Conservation (phyloP, 2,888 invertebrate genomes). For the Leptinotarsa haldemani region DNA sequence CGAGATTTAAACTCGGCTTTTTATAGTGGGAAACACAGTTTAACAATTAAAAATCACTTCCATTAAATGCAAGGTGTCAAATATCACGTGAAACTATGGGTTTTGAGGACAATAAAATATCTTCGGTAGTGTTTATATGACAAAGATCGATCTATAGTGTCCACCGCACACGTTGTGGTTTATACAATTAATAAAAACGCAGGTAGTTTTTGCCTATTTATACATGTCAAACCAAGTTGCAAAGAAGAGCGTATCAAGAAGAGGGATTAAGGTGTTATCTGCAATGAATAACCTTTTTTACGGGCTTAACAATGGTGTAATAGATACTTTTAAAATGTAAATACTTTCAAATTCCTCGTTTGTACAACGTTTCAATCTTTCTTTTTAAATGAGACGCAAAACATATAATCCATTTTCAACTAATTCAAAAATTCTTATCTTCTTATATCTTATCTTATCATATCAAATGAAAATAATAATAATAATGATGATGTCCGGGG, state of each 20-base stretch:
- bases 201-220: constrained; percentile 60
- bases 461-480: too few relatives aligned
- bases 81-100: constrained; percentile 53
- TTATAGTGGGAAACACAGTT: constrained; percentile 30
- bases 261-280: neutral
- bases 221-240: constrained; percentile 48
- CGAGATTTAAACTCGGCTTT: constrained; percentile 31
- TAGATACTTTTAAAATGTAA: too few relatives aligned
- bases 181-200: constrained; percentile 58
- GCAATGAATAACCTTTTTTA: neutral
- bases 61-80: constrained; percentile 55
- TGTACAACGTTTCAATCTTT: too few relatives aligned
- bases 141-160: constrained; percentile 56
- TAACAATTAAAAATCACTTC: constrained; percentile 52
- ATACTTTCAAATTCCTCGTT: too few relatives aligned
- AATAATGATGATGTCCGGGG: too few relatives aligned
- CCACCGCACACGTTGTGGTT: constrained; percentile 58
- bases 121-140: constrained; percentile 55
- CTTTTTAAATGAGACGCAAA: too few relatives aligned
- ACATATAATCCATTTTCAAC: too few relatives aligned
- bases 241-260: neutral
- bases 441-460: too few relatives aligned
- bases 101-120: constrained; percentile 53
- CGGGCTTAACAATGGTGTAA: too few relatives aligned
- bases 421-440: too few relatives aligned